A percentile compares a stretch with the other conserved stretches of the same genome.
Evolutionary conservation across 2,888 invertebrate species (phyloP).

Genomic region (Sphaerophoria taeniata): DNA sequence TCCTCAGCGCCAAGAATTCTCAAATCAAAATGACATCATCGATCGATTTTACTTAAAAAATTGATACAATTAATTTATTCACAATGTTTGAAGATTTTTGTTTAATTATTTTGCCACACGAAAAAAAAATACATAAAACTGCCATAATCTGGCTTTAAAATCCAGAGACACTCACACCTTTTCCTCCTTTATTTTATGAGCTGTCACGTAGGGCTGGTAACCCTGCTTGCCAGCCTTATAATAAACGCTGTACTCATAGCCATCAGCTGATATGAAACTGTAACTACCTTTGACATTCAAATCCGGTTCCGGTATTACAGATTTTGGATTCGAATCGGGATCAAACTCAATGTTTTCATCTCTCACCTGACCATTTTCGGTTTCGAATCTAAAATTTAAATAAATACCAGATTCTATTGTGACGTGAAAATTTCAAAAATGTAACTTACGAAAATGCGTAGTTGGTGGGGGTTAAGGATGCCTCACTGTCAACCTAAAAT

Average conservation of each 20-base stretch:
- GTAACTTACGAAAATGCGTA: constrained; percentile 77
- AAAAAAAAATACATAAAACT: constrained; percentile 25
- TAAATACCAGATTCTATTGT: background rate
- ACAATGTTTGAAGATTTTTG: background rate
- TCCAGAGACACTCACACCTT: constrained; percentile 1
- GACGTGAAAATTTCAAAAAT: too few species aligned
- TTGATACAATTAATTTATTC: constrained; percentile 50
- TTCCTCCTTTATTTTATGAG: constrained; percentile 77
- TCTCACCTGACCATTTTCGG: constrained; percentile 80
- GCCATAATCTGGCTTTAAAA: background rate
- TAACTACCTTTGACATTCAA: constrained; percentile 80
- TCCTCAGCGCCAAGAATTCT: constrained; percentile 40
- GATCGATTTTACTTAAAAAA: constrained; percentile 15
- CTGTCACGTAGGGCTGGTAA: constrained; percentile 83
- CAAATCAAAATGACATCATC: constrained; percentile 55
- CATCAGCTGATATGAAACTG: constrained; percentile 84
- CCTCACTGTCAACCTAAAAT: constrained; percentile 28
- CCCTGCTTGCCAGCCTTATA: constrained; percentile 85
- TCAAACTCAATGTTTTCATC: constrained; percentile 78
- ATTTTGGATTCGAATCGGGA: constrained; percentile 16
- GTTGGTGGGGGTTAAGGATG: constrained; percentile 52
- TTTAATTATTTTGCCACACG: background rate
- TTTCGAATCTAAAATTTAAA: constrained; percentile 78
- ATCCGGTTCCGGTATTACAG: constrained; percentile 65
- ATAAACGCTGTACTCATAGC: constrained; percentile 83